Base-by-base conservation (phyloP, 2,888 invertebrate genomes). In the Holacanthella duospinosa region DNA sequence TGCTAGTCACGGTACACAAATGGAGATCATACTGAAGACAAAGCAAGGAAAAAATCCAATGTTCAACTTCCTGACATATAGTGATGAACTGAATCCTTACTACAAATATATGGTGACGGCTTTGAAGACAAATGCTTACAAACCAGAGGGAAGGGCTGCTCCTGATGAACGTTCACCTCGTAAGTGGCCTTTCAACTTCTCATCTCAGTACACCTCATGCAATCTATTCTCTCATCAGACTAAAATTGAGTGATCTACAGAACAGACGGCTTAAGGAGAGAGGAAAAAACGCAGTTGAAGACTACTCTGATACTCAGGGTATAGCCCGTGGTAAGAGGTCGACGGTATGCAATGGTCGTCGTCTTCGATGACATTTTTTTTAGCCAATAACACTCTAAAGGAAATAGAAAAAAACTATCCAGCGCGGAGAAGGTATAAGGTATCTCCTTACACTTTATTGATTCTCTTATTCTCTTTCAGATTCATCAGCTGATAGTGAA, bases 21-120 rank as follows among this genome's bases (percentile, higher is more conserved):
- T 99, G 96, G 99, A 99, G 80, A 95, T 99, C 71, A 82, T 99
- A 16, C 87, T 99, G 71, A 97, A 97, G 79, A 92, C 96, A 2
- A 99, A 97, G 79, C 99, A 99, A 78, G 83, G 89, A 0, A 86
- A 88, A 75, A 97, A 96, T 80, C 83, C 87, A 0, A 91, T 94
- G 79, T 99, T 99, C 79, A 84, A 87, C 69, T 99, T 99, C 79
- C 81, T 99, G 64, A 88, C 90, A 64, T 89, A 89, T 75, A 91
- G 89, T 68, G 85, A 91, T 64, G 78, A 80, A 0, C 80, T 97
- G 48, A 86, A 96, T 78, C 85, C 87, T 0, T 99, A 94, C 78
- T 99, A 97, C 78, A 86, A 72, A 43, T 68, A 66, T 69, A 78
- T 91, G 2, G 77, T 86, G 64, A 79, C 80, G 60, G 83, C 84